Evolutionary conservation across 2,113 vertebrate genomes (phyloP), one percentile per base, ranked within the genome.

Genomic region (Malurus cyaneus): DNA sequence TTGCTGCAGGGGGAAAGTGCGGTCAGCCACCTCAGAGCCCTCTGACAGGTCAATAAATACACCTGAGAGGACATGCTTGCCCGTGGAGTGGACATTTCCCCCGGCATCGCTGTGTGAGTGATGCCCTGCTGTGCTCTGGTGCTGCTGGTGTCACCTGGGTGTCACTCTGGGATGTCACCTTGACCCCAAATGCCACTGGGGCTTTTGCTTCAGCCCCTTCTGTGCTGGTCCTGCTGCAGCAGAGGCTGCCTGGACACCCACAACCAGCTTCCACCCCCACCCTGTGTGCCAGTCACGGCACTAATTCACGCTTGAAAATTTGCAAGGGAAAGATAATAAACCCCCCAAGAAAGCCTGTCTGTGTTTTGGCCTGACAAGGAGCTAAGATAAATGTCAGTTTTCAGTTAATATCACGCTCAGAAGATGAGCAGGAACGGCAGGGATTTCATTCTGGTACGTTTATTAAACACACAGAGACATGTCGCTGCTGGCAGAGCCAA

Each of bases 31-130:
- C 56, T 18, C 65, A 0, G 20, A 89, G 87, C 72, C 83, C 93
- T 94, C 46, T 66, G 84, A 67, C 87, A 84, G 83, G 89, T 96
- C 94, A 89, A 86, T 91, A 87, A 96, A 81, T 36, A n/a, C 71
- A 72, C 91, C 77, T 20, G 64, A 25, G 69, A 59, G 79, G 71
- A 50, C 26, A 8, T 2, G 6, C 70, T 91, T 0, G 1, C 42
- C 62, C 12, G 1, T 0, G 0, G 31, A 18, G 50, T 3, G 72
- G 69, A 41, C 0, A 64, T 34, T 26, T 67, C 42, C 59, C 46
- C 23, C 1, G 19, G 34, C 56, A 46, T 6, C 1, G 13, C 66
- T 59, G 71, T 53, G 5, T 9, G 14, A 44, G 46, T 1, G 34
- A 78, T 34, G 11, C 11, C 31, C 36, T 14, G 65, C 76, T 39